Base-by-base conservation (phyloP, 2,113 vertebrate genomes). In the Nematolebias whitei region DNA sequence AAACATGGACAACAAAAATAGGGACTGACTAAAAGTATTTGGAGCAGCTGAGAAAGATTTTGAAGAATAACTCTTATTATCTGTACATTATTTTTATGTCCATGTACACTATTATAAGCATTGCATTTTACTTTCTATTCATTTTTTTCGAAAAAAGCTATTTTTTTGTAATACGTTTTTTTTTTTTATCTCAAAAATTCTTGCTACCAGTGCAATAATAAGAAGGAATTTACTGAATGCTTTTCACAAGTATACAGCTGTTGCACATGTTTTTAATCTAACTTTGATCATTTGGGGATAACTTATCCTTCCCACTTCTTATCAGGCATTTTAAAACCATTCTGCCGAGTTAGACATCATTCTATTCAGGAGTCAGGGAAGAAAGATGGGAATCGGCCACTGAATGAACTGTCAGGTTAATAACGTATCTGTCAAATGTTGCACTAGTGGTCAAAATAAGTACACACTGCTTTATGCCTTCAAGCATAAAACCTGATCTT, bases 381-480 rank as follows among this genome's bases (percentile, higher is more conserved):
- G 53, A n/a, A 10, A 52, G 73, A 70, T 67, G 55, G 55, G 56
- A 69, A 79, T 69, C 67, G 63, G 15, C 48, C 66, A 47, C 68
- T 68, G 22, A 65, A 66, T 29, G 32, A 32, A 41, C 73, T 64
- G 60, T 41, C 54, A 68, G 58, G 32, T 54, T 62, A 58, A 72
- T 69, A 61, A 76, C 60, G 45, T 18, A 69, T 55, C 59, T 52
- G 66, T 82, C 63, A 59, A 70, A 76, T 70, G 52, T 69, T 63
- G 35, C 26, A n/a, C 75, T 32, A 61, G 19, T 13, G 19, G 15
- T 35, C 41, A 1, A 19, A 43, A 48, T 63, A 68, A 22, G 59
- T 19, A 43, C 29, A 50, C 6, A 5, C 8, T 18, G 26, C n/a
- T 39, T 35, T n/a, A 5, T 29, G 49, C 56, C 20, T 57, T n/a